These are phyloP conservation scores for Haliclystus octoradiatus DNA, from an alignment of 30 jellyfish, hydroid and myxozoan species.

Conservation along the genomic window DNA sequence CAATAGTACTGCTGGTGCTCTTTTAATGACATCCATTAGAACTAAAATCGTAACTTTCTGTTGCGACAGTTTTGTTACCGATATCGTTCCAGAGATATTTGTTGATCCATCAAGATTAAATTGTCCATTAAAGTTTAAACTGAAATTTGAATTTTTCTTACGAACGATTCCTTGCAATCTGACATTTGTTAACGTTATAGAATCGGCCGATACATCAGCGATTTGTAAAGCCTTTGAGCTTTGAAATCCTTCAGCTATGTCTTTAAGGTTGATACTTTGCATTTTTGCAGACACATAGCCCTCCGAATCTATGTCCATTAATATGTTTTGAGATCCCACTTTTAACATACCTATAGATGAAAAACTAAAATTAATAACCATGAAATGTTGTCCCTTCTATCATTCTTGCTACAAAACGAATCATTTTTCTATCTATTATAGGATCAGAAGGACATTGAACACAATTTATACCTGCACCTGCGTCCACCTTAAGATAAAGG, in stretches of 20 bases:
- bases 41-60: slow-evolving; percentile 31
- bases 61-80: slow-evolving; percentile 45
- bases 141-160: slow-evolving; percentile 34
- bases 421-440: too few species aligned
- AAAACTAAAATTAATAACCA: too few species aligned
- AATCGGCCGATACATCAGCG: slow-evolving; percentile 17
- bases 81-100: slow-evolving; percentile 35
- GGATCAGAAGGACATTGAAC: too few species aligned
- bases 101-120: slow-evolving; percentile 23
- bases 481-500: too few species aligned
- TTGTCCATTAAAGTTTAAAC: slow-evolving; percentile 38
- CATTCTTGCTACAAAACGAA: too few species aligned
- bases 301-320: slow-evolving; percentile 9
- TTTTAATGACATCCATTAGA: slow-evolving; percentile 47
- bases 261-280: slow-evolving; percentile 22
- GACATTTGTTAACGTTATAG: slow-evolving; percentile 44
- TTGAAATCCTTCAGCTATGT: slow-evolving; percentile 42
- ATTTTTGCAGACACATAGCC: slow-evolving; percentile 34
- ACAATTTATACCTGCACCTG: too few species aligned
- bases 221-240: background rate
- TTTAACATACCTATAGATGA: too few species aligned
- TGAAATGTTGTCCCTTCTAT: too few species aligned
- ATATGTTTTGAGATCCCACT: slow-evolving; percentile 21
- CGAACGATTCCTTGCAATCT: slow-evolving; percentile 38
- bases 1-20: slow-evolving; percentile 56